phyloP scores from a whole-genome alignment of 2,797 vertebrate species.

The Lindbergichthys nudifrons region DNA sequence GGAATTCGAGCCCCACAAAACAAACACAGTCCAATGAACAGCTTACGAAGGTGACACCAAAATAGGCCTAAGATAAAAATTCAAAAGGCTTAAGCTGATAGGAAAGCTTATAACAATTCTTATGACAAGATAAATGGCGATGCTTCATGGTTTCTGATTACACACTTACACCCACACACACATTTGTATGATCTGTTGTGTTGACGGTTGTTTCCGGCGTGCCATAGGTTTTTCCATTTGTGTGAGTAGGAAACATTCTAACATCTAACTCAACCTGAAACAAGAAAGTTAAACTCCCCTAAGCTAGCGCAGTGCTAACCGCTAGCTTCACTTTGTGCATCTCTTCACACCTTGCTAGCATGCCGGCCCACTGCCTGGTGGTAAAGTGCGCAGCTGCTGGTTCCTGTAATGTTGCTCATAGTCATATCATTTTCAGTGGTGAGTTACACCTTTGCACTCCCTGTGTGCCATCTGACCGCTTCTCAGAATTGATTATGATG shows the following conservation, averaged over 20 bases:
- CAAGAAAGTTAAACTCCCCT: slow-evolving; percentile 18
- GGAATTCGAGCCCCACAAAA: slow-evolving; percentile 22
- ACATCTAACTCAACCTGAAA: slow-evolving; percentile 54
- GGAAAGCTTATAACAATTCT: neutral
- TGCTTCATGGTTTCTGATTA: neutral
- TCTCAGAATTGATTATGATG: slow-evolving; percentile 60
- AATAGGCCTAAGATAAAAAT: slow-evolving; percentile 15
- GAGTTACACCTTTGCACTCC: slow-evolving; percentile 43
- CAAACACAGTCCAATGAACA: slow-evolving; percentile 7
- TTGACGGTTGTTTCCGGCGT: slow-evolving; percentile 24
- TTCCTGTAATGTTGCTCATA: slow-evolving; percentile 52
- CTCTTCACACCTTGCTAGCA: slow-evolving; percentile 55
- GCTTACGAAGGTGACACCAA: slow-evolving; percentile 8
- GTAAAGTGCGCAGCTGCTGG: slow-evolving; percentile 60
- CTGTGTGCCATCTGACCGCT: slow-evolving; percentile 66
- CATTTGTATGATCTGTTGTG: slow-evolving; percentile 19
- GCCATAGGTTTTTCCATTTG: slow-evolving; percentile 13
- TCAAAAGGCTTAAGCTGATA: slow-evolving; percentile 7
- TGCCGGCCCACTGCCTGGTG: slow-evolving; percentile 28
- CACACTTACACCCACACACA: neutral
- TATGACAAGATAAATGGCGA: slow-evolving; percentile 1
- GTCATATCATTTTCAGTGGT: slow-evolving; percentile 49
- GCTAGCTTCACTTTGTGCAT: slow-evolving; percentile 32
- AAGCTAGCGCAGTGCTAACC: slow-evolving; percentile 25
- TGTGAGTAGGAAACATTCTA: slow-evolving; percentile 56